Evolutionary conservation across 2,888 invertebrate genomes (phyloP).

Genomic region (Andrena marginata): DNA sequence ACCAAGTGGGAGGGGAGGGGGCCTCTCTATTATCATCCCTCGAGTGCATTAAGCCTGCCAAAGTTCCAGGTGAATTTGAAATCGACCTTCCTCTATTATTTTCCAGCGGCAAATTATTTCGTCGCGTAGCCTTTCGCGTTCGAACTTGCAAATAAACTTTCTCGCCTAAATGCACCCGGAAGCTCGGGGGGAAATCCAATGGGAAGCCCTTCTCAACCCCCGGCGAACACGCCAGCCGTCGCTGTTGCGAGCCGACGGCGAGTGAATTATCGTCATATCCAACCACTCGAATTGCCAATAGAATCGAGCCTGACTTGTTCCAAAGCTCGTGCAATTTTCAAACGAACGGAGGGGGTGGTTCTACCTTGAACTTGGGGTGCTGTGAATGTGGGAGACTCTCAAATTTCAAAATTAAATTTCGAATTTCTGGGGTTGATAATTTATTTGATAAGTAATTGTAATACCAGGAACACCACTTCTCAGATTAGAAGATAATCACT

Average conservation of each 20-base stretch:
- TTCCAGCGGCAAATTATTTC: constrained; percentile 33
- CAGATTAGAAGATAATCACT: too few relatives aligned
- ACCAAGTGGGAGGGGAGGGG: neutral
- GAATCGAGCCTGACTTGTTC: constrained; percentile 3
- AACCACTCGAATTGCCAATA: constrained; percentile 17
- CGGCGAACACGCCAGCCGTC: neutral
- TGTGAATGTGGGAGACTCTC: too few relatives aligned
- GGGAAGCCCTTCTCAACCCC: neutral
- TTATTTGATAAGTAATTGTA: too few relatives aligned
- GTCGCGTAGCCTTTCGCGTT: constrained; percentile 24
- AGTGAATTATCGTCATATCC: constrained; percentile 31
- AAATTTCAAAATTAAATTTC: too few relatives aligned
- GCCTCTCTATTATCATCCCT: constrained; percentile 25
- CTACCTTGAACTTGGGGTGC: too few relatives aligned
- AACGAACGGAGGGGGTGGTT: too few relatives aligned
- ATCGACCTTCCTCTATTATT: constrained; percentile 56
- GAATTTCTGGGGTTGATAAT: too few relatives aligned
- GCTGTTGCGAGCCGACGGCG: constrained; percentile 18
- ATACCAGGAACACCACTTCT: too few relatives aligned
- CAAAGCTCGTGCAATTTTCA: too few relatives aligned
- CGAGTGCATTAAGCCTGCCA: constrained; percentile 21
- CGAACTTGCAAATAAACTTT: constrained; percentile 21
- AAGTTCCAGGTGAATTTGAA: constrained; percentile 47
- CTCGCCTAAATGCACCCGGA: constrained; percentile 18
- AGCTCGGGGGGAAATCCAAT: constrained; percentile 16